Conservation (phyloP, 2,113 vertebrate genomes). For the Bufo bufo region DNA sequence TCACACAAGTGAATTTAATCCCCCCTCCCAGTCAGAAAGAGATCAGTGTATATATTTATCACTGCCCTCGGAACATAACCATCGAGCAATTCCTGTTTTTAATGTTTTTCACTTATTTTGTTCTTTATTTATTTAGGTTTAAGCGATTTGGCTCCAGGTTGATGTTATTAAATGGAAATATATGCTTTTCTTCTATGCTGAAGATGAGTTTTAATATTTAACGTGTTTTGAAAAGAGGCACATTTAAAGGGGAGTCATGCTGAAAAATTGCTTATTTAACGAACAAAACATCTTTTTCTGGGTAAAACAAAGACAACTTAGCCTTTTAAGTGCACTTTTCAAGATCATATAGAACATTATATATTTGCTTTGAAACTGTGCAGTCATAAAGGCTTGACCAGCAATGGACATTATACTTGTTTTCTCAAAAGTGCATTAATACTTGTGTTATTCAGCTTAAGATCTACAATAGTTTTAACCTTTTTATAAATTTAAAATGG, state of each 20-base stretch:
- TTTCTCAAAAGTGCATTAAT: background rate
- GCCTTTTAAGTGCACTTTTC: background rate
- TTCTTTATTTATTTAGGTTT: slow-evolving; percentile 55
- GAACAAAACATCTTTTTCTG: slow-evolving; percentile 58
- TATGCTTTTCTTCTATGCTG: slow-evolving; percentile 70
- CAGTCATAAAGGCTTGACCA: background rate
- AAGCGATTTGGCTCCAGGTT: slow-evolving; percentile 59
- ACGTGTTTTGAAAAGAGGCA: slow-evolving; percentile 13
- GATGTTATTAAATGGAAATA: slow-evolving; percentile 68
- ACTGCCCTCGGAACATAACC: slow-evolving; percentile 49
- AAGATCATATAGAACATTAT: background rate
- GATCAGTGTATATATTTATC: slow-evolving; percentile 58
- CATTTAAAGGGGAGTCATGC: slow-evolving; percentile 22
- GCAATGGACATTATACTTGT: background rate
- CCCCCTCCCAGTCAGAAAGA: slow-evolving; percentile 68
- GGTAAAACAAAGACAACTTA: background rate
- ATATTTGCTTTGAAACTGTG: background rate
- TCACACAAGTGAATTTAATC: slow-evolving; percentile 66
- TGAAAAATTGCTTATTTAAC: slow-evolving; percentile 16
- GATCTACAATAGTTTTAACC: background rate
- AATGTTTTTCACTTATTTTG: slow-evolving; percentile 68
- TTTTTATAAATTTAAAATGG: background rate
- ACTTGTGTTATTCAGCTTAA: background rate
- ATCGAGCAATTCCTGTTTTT: slow-evolving; percentile 53
- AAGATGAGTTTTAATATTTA: slow-evolving; percentile 70